Percentiles rank a stretch among this genome's conserved stretches.
These are phyloP conservation scores for Toxotes lorentzi DNA, from an alignment of 2,797 vertebrate genomes.

Conservation along the genomic window DNA sequence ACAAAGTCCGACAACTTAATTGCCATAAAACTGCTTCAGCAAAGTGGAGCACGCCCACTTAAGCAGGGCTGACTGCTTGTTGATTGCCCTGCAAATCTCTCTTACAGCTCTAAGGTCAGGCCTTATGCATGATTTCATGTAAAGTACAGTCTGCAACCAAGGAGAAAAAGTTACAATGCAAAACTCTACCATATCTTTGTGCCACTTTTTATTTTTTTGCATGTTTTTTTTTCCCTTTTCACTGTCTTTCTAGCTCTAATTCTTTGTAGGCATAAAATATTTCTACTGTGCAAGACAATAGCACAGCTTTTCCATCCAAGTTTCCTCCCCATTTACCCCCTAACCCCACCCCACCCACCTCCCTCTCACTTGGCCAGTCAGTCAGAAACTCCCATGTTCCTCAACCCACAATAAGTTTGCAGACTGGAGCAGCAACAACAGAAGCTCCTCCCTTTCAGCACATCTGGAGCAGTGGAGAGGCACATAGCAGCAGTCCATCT, in stretches of 20 bases:
- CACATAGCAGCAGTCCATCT: slow-evolving; percentile 28
- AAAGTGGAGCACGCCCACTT: neutral
- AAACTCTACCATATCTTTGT: neutral
- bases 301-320: neutral
- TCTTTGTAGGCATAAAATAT: neutral
- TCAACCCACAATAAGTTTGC: slow-evolving; percentile 14
- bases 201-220: neutral
- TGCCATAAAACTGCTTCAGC: neutral
- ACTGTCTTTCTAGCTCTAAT: neutral
- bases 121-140: neutral
- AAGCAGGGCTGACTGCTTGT: neutral
- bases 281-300: neutral
- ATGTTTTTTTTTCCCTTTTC: neutral
- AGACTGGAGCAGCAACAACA: slow-evolving; percentile 24
- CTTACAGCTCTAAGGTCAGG: neutral
- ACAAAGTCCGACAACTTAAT: neutral
- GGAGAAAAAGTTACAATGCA: neutral
- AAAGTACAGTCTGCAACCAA: neutral
- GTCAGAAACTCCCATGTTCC: slow-evolving; percentile 43
- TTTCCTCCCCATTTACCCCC: slow-evolving; percentile 11
- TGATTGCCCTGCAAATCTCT: neutral
- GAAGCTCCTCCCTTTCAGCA: slow-evolving; percentile 61
- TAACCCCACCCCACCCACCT: slow-evolving; percentile 15
- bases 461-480: slow-evolving; percentile 34
- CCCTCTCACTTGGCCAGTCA: slow-evolving; percentile 9